Conservation (phyloP, 2,113 vertebrate genomes). For the Gulo gulo region DNA sequence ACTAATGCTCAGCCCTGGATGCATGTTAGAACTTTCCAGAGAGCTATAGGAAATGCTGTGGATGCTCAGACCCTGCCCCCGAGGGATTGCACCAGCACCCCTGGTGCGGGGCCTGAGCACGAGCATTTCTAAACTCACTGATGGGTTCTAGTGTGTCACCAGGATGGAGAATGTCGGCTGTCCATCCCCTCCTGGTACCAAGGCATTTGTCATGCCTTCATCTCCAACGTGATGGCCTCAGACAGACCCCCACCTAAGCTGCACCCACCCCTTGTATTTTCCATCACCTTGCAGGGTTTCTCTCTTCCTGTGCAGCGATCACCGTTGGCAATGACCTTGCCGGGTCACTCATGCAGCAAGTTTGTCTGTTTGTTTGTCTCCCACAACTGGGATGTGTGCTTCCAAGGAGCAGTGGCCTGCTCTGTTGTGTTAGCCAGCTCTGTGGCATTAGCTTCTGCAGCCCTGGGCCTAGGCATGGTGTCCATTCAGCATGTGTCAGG, state of each 20-base stretch:
- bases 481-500: too few relatives aligned
- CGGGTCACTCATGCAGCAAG: neutral
- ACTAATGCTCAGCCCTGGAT: neutral
- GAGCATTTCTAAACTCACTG: neutral
- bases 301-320: neutral
- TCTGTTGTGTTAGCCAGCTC: fast-evolving
- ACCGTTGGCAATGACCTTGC: fast-evolving
- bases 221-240: neutral
- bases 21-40: neutral
- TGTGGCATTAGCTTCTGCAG: neutral
- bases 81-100: fast-evolving
- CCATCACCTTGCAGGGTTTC: neutral
- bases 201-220: neutral
- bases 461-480: fast-evolving
- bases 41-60: neutral
- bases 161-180: fast-evolving
- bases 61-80: neutral
- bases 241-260: neutral
- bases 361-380: neutral
- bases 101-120: fast-evolving
- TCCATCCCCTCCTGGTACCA: neutral
- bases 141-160: neutral
- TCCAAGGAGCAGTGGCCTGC: fast-evolving
- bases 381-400: neutral
- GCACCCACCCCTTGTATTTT: fast-evolving